Base-by-base conservation (phyloP, 2,888 invertebrate species). In the Eupithecia inturbata region DNA sequence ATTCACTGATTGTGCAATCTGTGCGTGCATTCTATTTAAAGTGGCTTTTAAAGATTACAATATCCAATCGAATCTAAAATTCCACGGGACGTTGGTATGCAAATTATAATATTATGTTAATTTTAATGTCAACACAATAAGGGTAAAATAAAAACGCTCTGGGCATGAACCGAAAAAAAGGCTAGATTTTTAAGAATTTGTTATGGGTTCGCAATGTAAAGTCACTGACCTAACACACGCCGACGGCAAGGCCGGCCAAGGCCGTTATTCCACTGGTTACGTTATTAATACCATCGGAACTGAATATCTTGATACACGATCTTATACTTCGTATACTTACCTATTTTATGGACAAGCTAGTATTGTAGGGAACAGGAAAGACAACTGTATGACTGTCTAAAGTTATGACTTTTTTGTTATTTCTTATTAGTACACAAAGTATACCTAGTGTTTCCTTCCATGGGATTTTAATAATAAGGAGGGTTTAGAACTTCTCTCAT, bases 241-340 rank as follows among this genome's bases (percentile, higher is more conserved):
- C 87, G 82, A 83, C 82, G 86, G 87, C 93, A 93, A 94, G 93
- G 92, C 90, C 93, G 88, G 78, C 83, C 92, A 92, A 93, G 93
- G 94, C 92, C 91, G 91, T 89, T 89, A 88, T 86, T 62, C 71
- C 66, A 68, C 73, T 75, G 62, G 70, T 69, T 71, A 62, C 66
- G 68, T 76, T 76, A 76, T 76, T 71, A 76, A 76, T 76, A 71
- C 70, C 71, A 71, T 76, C 70, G 68, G 71, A 70, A 74, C 70
- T 76, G 39, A 36, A 66, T 36, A 36, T 39, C 26, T 66, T 66
- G n/a, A 26, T 66, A 66, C 39, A 66, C 39, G 66, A 41, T 66
- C 26, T 66, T 10, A 66, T 39, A 36, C 22, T 41, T 66, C n/a
- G 12, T 64, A 36, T 36, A 36, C 19, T 16, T 45, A 22, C 5